A percentile compares a stretch with the other conserved stretches of the same genome.
Conservation (phyloP, 2,797 vertebrate genomes). For the Anableps anableps region DNA sequence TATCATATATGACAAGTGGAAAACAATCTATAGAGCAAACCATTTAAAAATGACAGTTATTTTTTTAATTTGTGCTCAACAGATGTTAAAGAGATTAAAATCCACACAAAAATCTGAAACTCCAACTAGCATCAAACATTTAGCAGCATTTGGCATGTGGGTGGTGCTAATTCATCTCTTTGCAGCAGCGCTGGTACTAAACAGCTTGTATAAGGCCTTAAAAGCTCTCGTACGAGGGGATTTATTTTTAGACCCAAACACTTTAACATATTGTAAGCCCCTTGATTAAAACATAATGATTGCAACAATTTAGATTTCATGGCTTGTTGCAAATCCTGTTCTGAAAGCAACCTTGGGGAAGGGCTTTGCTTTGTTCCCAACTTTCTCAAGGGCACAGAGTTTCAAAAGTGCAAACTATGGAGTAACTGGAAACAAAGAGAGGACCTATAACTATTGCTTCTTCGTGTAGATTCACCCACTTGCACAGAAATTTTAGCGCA, state of each 20-base stretch:
- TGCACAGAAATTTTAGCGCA: slow-evolving; percentile 1
- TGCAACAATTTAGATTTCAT: background rate
- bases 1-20: no score
- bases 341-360: background rate
- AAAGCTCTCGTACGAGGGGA: slow-evolving; percentile 1
- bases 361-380: background rate
- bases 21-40: background rate
- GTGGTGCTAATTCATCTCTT: slow-evolving; percentile 43
- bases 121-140: slow-evolving; percentile 7
- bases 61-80: background rate
- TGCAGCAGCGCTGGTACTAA: slow-evolving; percentile 14
- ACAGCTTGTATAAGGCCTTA: slow-evolving; percentile 1
- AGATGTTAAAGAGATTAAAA: background rate
- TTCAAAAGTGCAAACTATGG: background rate
- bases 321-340: background rate
- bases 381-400: background rate
- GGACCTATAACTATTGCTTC: background rate
- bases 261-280: slow-evolving; percentile 16
- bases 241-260: slow-evolving; percentile 13
- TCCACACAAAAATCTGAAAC: slow-evolving; percentile 5
- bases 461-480: background rate
- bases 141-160: slow-evolving; percentile 59
- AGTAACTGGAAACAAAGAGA: background rate
- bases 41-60: background rate
- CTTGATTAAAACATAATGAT: slow-evolving; percentile 10